Evolutionary conservation across 2,888 invertebrate genomes (phyloP), one percentile per base, ranked within the genome.

Genomic region (Quadroppia sp.): DNA sequence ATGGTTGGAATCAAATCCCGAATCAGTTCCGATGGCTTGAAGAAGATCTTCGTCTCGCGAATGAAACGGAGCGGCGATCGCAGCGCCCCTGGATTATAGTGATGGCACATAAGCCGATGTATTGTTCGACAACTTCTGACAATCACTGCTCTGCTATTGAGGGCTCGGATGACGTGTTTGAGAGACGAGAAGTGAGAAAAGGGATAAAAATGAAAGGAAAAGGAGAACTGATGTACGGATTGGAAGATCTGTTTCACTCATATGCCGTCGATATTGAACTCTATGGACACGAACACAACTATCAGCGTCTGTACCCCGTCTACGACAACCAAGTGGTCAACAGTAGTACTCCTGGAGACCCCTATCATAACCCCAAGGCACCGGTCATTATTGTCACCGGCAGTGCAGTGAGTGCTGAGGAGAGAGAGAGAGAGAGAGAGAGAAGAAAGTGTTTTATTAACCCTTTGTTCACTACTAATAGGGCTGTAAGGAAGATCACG

Each of bases 261-360:
- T 88, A 90, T 82, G 94, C 92, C 67, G 98, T 99, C 25, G 98
- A 99, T 85, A 82, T 98, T 73, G 89, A 89, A 81, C 85, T 99
- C 70, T 97, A 95, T 93, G 98, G 96, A 0, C 98, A 99, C 82
- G 97, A 99, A 82, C 98, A 99, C 84, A 92, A 92, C 3, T 99
- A 98, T 82, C 97, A 98, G 83, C 86, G 99, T 72, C 85, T 94
- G 74, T 97, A 92, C 91, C 98, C 98, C 1, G 87, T 97, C 76
- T 98, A 92, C 83, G 88, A 98, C 83, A 78, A 82, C 75, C 81
- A 84, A 83, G 82, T 85, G 11, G 83, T 81, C 78, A 85, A 85
- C 77, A 48, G 74, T 0, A 74, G 13, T 17, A 15, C 11, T 0
- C n/a, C n/a, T n/a, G 17, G 23, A 1, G 17, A 76, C 2, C 85